Conservation (phyloP, 2,888 invertebrate species). For the Thecocarcelia acutangulata region DNA sequence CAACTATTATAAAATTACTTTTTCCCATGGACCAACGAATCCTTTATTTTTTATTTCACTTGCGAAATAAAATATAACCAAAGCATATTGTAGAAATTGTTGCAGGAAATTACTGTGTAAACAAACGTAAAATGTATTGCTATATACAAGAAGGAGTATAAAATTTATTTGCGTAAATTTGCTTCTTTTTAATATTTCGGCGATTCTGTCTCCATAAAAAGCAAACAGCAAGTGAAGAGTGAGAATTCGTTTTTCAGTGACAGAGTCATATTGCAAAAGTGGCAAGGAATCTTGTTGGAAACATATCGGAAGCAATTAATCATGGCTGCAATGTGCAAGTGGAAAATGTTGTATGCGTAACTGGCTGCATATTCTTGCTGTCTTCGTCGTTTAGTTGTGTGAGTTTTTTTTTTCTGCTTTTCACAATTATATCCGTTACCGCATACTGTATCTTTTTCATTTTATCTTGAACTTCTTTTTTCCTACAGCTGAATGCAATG, state of each 20-base stretch:
- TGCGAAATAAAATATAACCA: conserved; percentile 17
- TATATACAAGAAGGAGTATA: conserved; percentile 6
- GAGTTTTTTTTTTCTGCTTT: background rate
- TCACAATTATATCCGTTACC: conserved; percentile 67
- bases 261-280: conserved; percentile 42
- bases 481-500: conserved; percentile 4
- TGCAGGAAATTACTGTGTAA: conserved; percentile 66
- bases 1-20: conserved; percentile 63
- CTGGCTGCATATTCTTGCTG: conserved; percentile 42
- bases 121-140: conserved; percentile 56
- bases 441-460: conserved; percentile 59
- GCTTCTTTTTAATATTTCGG: background rate
- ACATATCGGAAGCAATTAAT: conserved; percentile 73
- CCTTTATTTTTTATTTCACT: conserved; percentile 46
- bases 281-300: conserved; percentile 58
- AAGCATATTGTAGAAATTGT: conserved; percentile 65
- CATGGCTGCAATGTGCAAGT: conserved; percentile 69
- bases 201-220: conserved; percentile 26
- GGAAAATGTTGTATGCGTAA: conserved; percentile 44
- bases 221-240: background rate
- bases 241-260: conserved; percentile 1
- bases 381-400: conserved; percentile 16
- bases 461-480: conserved; percentile 52
- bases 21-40: conserved; percentile 62
- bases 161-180: conserved; percentile 49